Evolutionary conservation across 2,113 vertebrate species (phyloP), one percentile per base, ranked within the genome.

Genomic region (Dromas ardeola): DNA sequence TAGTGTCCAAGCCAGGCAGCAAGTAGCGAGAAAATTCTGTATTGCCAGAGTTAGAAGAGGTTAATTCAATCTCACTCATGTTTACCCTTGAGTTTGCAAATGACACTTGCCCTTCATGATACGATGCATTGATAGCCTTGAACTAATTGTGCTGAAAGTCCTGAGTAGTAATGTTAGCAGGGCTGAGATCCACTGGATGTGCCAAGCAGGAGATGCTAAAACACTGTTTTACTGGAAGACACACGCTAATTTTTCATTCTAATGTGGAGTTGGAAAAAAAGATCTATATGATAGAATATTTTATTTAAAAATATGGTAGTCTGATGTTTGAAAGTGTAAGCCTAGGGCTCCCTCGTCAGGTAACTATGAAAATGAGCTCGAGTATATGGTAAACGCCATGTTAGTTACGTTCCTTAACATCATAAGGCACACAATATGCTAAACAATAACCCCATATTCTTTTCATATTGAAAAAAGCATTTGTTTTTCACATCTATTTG

Each of bases 291-390:
- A 56, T 42, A 70, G 34, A 56, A 49, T 94, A 81, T 87, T 81
- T 95, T 77, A 4, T 67, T 72, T 49, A 29, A 79, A 92, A 91
- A 79, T 76, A 58, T 81, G 84, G 49, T 65, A 50, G 53, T 9
- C 13, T 91, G 47, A 10, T 79, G 20, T 69, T 81, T 76, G 78
- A 91, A 89, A 95, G 84, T 67, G 19, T 84, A 84, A 93, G 53
- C 34, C 40, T 67, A 87, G 94, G 80, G 91, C 92, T 97, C 94
- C 95, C 96, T 96, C 97, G 85, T 87, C 95, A 97, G 96, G 86
- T 76, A 62, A 52, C 45, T 72, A 29, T 58, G 49, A 94, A 93
- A 94, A 79, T 84, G 72, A 84, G 81, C 62, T 55, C 16, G 70
- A 58, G 15, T 43, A 23, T 36, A 11, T 71, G 81, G 70, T 81